Percentiles rank a stretch among this genome's conserved stretches.
Conservation (phyloP, 2,113 vertebrate genomes). For the Paradisaea rubra region DNA sequence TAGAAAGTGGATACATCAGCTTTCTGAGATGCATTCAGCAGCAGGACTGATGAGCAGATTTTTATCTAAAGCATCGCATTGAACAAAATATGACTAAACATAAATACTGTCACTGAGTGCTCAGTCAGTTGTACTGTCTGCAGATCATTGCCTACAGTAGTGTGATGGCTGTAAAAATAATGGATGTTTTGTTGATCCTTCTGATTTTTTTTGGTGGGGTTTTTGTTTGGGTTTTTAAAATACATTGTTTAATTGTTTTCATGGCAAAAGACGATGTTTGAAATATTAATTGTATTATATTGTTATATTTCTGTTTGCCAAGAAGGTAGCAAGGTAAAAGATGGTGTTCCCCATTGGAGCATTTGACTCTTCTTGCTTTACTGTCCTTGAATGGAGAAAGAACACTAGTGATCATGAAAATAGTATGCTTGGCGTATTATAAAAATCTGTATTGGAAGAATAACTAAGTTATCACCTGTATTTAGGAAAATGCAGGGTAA, state of each 20-base stretch:
- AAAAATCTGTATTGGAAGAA: not conserved
- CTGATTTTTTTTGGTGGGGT: not conserved
- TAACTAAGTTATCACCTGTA: not conserved
- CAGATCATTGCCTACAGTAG: not conserved
- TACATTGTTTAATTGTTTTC: not conserved
- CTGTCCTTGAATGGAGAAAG: not conserved
- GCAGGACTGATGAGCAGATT: slow-evolving; percentile 80
- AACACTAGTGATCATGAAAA: not conserved
- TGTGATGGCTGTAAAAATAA: not conserved
- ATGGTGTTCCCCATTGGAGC: not conserved
- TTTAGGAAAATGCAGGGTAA: not conserved
- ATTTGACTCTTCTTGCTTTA: not conserved
- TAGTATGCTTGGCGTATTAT: not conserved
- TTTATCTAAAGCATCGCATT: slow-evolving; percentile 72
- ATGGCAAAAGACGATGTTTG: not conserved
- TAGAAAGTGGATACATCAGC: slow-evolving; percentile 73
- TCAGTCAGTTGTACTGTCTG: slow-evolving; percentile 74
- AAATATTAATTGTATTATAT: not conserved
- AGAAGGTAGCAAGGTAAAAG: not conserved
- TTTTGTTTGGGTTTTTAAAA: not conserved
- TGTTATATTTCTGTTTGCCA: not conserved
- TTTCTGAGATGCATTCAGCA: slow-evolving; percentile 67
- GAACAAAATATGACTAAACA: slow-evolving; percentile 61
- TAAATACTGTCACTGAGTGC: slow-evolving; percentile 77
- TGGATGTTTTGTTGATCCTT: not conserved